A percentile compares a stretch with the other conserved stretches of the same genome.
These are phyloP conservation scores for Urocitellus parryii DNA, from an alignment of 2,113 vertebrate species.

Conservation along the genomic window DNA sequence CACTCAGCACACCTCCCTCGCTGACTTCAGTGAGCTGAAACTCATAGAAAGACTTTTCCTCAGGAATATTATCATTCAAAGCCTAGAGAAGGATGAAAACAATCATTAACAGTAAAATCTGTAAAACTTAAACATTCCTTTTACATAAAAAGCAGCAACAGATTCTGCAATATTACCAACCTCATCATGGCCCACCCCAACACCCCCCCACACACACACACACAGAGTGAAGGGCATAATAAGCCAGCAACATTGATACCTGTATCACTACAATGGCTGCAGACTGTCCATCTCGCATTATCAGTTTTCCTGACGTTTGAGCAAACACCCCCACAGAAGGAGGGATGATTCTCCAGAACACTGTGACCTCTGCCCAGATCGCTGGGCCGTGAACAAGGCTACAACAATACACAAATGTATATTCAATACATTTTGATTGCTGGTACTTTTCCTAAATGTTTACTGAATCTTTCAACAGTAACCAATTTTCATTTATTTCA, in stretches of 20 bases:
- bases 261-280: conserved; percentile 91
- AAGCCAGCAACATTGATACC: conserved; percentile 83
- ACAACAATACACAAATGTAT: conserved; percentile 50
- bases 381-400: conserved; percentile 94
- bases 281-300: conserved; percentile 92
- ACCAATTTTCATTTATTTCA: background rate
- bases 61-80: conserved; percentile 92
- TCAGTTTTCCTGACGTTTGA: conserved; percentile 90
- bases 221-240: accelerated
- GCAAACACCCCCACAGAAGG: conserved; percentile 89
- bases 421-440: background rate
- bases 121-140: background rate
- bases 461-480: background rate
- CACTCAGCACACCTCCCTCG: conserved; percentile 88
- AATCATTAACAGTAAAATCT: background rate
- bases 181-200: background rate
- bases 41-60: conserved; percentile 91
- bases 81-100: conserved; percentile 84
- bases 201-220: too few species aligned
- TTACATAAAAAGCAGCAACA: background rate
- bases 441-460: background rate
- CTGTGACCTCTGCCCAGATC: conserved; percentile 90
- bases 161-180: background rate
- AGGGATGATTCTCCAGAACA: conserved; percentile 95
- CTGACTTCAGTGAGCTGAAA: conserved; percentile 91